Percentiles rank a stretch among this genome's conserved stretches.
Evolutionary conservation across 2,113 vertebrate species (phyloP).

Genomic region (Zingel zingel): DNA sequence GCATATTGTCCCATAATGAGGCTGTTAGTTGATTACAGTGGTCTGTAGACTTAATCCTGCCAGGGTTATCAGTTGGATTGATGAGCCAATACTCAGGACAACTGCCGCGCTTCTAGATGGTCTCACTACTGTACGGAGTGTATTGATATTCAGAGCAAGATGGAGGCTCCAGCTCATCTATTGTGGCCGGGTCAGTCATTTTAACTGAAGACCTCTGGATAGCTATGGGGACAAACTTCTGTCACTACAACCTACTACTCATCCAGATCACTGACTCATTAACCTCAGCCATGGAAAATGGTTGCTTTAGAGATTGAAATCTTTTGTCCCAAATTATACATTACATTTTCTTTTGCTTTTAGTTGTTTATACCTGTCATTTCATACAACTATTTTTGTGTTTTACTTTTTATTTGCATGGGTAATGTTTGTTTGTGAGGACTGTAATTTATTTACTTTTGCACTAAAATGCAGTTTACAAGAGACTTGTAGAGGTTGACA

Average conservation of each 20-base stretch:
- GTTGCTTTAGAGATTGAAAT: background rate
- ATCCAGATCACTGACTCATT: conserved; percentile 30
- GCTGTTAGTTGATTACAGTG: conserved; percentile 82
- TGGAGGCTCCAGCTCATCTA: conserved; percentile 36
- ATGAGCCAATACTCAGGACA: conserved; percentile 66
- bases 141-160: conserved; percentile 68
- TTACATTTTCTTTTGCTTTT: too few relatives aligned
- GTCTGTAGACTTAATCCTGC: conserved; percentile 77
- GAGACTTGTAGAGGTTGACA: background rate
- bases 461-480: background rate
- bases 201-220: conserved; percentile 41
- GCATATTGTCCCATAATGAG: conserved; percentile 82
- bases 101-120: conserved; percentile 53
- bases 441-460: conserved; percentile 23
- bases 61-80: conserved; percentile 78
- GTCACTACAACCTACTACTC: conserved; percentile 3
- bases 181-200: conserved; percentile 33
- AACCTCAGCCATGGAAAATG: background rate
- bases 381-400: background rate
- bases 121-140: conserved; percentile 34
- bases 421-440: conserved; percentile 7
- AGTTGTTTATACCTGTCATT: background rate
- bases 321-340: background rate
- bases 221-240: conserved; percentile 21
- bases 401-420: background rate